Base-by-base conservation (phyloP, 35 echinoderm and acorn worm species). In the Chiridota heheva region DNA sequence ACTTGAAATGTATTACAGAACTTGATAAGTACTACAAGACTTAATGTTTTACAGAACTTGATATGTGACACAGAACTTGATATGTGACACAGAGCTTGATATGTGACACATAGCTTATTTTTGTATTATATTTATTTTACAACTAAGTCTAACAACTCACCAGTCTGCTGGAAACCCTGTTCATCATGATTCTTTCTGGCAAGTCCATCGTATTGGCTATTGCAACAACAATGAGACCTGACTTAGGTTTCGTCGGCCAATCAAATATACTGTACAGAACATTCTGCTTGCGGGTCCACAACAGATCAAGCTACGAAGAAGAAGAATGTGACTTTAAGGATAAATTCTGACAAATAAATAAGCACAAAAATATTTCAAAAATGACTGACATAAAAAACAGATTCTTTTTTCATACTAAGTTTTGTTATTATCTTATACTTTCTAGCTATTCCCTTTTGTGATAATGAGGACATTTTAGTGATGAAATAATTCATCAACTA, bases 151-250 rank as follows among this genome's bases (percentile, higher is more conserved):
- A n/a, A n/a, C n/a, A n/a, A n/a, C 77, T 53, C 70, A 96, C 93
- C 93, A 96, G 63, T 72, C 93, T 74, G 64, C 93, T 96, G 8
- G 88, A 80, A 0, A 96, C 88, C 42, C 93, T 76, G 56, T 96
- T 96, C 93, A 96, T 96, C 93, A 96, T 96, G 24, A 96, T 96
- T 38, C 93, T 80, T 18, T 96, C 93, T 1, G 93, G 93, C 15
- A 96, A 55, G 49, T 96, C 93, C 93, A 96, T 96, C n/a, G 93
- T 96, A 80, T 96, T 97, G 20, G 93, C 93, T 34, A 97, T 97
- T 20, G 93, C 93, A 38, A 97, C 63, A 16, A 97, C 93, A 26
- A 97, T 88, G 32, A 97, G 59, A 31, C 84, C 84, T 24, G 93
- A 85, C 26, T 91, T 87, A 40, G 88, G 88, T 35, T 89, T 86